A percentile compares a stretch with the other conserved stretches of the same genome.
phyloP scores from a whole-genome alignment of 92 coral and sea anemone genomes.

The Ricordea florida region DNA sequence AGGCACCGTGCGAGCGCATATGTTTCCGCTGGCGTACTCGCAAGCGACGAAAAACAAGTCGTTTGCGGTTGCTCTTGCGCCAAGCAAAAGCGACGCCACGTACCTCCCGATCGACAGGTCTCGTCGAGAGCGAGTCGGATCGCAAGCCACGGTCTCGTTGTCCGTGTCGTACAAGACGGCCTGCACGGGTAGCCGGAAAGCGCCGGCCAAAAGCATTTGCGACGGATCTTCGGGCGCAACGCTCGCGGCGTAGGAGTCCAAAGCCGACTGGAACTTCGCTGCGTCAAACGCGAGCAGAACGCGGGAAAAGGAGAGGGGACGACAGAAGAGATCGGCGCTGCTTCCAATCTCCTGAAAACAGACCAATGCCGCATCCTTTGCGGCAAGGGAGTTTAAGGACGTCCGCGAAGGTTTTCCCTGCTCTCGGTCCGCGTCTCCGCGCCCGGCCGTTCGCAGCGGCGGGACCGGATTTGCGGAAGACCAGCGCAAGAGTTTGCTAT shows the following conservation, averaged over 20 bases:
- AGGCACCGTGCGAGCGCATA: neutral
- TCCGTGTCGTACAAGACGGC: neutral
- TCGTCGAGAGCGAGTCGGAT: neutral
- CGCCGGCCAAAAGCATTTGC: neutral
- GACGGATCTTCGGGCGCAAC: neutral
- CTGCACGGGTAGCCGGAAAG: neutral
- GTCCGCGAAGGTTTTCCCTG: neutral
- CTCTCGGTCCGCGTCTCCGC: too few relatives aligned
- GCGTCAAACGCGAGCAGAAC: neutral
- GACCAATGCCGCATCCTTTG: neutral
- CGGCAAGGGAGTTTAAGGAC: neutral
- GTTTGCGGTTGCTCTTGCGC: neutral
- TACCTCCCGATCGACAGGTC: neutral
- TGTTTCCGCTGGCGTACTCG: neutral
- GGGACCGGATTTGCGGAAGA: constrained; percentile 2
- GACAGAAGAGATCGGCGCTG: neutral
- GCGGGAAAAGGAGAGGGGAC: neutral
- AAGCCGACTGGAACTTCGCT: neutral
- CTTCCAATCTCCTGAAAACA: neutral
- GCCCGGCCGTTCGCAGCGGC: neutral
- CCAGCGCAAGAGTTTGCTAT: neutral
- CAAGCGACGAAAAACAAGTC: neutral
- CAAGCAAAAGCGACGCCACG: neutral
- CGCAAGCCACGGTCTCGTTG: neutral
- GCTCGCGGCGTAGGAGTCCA: neutral